Conservation (phyloP, 2,888 invertebrate genomes). For the Idaea aversata region DNA sequence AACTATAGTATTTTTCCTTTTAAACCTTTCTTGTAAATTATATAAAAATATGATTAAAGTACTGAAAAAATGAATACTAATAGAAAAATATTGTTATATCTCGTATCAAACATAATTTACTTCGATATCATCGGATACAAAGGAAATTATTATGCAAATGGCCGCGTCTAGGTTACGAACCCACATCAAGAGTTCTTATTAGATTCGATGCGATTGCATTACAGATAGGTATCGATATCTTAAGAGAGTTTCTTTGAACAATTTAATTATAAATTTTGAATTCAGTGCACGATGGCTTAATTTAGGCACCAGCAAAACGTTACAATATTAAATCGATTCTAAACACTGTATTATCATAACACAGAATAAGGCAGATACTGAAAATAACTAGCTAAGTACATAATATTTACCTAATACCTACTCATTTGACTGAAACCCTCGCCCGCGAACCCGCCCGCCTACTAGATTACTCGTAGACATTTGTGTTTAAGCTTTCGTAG, state of each 20-base stretch:
- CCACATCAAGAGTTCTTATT: constrained; percentile 58
- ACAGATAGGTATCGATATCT: constrained; percentile 39
- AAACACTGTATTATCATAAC: background rate
- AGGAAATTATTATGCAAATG: constrained; percentile 60
- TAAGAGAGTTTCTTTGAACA: constrained; percentile 2
- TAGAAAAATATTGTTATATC: background rate
- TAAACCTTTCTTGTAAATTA: too few relatives aligned
- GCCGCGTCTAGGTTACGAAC: constrained; percentile 50
- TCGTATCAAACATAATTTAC: constrained; percentile 15
- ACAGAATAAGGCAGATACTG: too few relatives aligned
- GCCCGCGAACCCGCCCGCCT: too few relatives aligned
- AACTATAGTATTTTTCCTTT: too few relatives aligned
- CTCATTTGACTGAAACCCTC: too few relatives aligned
- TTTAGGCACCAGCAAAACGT: background rate
- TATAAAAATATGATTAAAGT: too few relatives aligned
- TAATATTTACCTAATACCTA: too few relatives aligned
- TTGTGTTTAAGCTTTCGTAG: too few relatives aligned
- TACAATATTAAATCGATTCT: background rate
- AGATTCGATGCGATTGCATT: constrained; percentile 59
- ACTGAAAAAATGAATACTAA: background rate
- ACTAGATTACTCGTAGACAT: too few relatives aligned
- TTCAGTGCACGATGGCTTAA: background rate
- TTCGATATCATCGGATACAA: constrained; percentile 36
- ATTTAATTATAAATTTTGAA: background rate
- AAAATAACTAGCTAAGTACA: too few relatives aligned